Percentiles rank a stretch among this genome's conserved stretches.
Conservation (phyloP, 2,888 invertebrate genomes). For the Escarpia spicata region DNA sequence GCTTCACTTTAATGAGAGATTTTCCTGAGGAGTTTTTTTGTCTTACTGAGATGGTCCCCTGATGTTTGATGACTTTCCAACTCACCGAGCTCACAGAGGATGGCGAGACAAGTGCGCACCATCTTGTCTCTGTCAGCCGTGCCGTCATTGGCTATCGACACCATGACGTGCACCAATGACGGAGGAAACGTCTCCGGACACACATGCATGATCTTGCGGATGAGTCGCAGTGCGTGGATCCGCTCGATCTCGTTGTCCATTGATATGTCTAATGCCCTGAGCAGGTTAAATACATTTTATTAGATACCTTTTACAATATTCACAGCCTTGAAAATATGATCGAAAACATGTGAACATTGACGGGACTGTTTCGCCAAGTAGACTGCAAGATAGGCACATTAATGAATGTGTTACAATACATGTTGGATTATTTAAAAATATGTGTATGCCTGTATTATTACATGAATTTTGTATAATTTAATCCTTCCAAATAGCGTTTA, state of each 20-base stretch:
- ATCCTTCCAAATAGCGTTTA: too few species aligned
- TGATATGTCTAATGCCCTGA: not conserved
- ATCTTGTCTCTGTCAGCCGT: conserved; percentile 81
- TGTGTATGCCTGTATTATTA: too few species aligned
- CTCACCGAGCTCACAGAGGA: conserved; percentile 86
- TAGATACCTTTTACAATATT: too few species aligned
- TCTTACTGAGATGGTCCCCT: too few species aligned
- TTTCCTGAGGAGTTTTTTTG: too few species aligned
- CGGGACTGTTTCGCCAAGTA: too few species aligned
- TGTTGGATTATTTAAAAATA: not conserved
- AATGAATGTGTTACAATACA: too few species aligned
- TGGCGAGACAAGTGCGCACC: conserved; percentile 85
- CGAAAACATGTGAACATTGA: not conserved
- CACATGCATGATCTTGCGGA: conserved; percentile 76
- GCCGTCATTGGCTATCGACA: conserved; percentile 83
- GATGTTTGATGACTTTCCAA: not conserved
- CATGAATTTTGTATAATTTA: too few species aligned
- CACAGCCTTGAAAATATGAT: too few species aligned
- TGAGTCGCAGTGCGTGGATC: conserved; percentile 88
- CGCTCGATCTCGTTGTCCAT: conserved; percentile 83
- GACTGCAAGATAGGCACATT: too few species aligned
- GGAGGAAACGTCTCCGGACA: conserved; percentile 78
- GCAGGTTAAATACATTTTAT: not conserved
- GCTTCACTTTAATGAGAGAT: too few species aligned
- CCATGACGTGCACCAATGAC: conserved; percentile 81